phyloP scores from a whole-genome alignment of 2,113 vertebrate species.

The Panurus biarmicus region DNA sequence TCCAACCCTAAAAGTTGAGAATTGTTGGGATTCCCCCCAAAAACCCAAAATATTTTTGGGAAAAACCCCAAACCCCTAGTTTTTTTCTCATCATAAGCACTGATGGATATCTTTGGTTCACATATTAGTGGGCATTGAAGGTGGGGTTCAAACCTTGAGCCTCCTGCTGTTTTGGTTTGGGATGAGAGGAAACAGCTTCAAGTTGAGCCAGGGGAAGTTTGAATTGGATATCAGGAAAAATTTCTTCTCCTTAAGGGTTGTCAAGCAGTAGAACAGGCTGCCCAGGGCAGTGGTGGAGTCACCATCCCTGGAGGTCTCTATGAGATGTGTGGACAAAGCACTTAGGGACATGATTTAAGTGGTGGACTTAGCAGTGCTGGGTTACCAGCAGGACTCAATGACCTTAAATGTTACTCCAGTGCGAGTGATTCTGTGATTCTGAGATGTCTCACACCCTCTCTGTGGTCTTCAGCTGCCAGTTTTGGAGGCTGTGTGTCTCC shows the following conservation, averaged over 20 bases:
- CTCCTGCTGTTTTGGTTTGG: not conserved
- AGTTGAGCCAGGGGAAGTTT: not conserved
- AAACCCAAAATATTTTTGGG: not conserved
- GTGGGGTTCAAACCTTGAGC: not conserved
- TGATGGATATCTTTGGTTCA: not conserved
- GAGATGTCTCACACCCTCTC: not conserved
- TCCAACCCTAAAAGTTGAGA: not conserved
- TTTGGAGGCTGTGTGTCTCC: not conserved
- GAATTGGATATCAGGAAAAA: not conserved
- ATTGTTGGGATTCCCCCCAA: not conserved
- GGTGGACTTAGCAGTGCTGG: not conserved
- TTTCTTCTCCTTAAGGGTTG: too few species aligned
- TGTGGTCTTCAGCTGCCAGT: not conserved
- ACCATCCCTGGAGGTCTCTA: not conserved
- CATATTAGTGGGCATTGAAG: not conserved
- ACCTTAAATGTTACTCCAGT: not conserved
- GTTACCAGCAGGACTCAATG: fast-evolving
- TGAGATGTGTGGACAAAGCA: not conserved
- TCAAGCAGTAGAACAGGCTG: not conserved
- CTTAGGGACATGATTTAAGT: not conserved
- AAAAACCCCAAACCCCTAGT: not conserved
- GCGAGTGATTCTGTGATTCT: not conserved
- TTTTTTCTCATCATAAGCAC: not conserved
- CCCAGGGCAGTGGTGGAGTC: not conserved
- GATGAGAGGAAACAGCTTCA: not conserved